Evolutionary conservation across 2,113 vertebrate species (phyloP).

Genomic region (Scalopus aquaticus): DNA sequence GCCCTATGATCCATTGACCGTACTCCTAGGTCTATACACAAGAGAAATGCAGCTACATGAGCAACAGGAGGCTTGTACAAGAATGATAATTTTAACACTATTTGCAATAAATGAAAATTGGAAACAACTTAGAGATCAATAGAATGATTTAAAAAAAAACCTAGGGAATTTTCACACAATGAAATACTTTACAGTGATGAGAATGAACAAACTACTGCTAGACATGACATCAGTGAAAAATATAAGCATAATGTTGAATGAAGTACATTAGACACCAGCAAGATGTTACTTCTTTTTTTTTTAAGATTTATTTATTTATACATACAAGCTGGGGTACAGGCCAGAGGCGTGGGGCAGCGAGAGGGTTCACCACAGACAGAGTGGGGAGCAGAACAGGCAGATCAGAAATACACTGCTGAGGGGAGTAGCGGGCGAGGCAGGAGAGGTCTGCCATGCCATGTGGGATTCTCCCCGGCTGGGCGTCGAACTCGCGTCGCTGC

Average conservation of each 20-base stretch:
- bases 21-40: neutral
- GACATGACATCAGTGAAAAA: neutral
- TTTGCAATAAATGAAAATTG: neutral
- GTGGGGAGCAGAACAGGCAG: too few species aligned
- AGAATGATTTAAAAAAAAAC: neutral
- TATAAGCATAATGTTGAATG: neutral
- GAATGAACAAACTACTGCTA: neutral
- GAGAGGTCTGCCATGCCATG: too few species aligned
- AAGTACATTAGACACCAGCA: constrained; percentile 10
- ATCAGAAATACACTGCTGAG: too few species aligned
- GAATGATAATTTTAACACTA: neutral
- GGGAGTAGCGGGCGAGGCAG: too few species aligned
- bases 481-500: too few species aligned
- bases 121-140: neutral
- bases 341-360: too few species aligned
- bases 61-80: neutral
- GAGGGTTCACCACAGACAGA: too few species aligned
- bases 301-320: too few species aligned
- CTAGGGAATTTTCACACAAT: neutral
- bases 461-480: too few species aligned
- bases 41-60: neutral
- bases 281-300: neutral
- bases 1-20: neutral
- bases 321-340: too few species aligned
- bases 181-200: neutral